These are phyloP conservation scores for Cyphomyrus discorhynchus DNA, from an alignment of 2,113 vertebrate species.

Conservation along the genomic window DNA sequence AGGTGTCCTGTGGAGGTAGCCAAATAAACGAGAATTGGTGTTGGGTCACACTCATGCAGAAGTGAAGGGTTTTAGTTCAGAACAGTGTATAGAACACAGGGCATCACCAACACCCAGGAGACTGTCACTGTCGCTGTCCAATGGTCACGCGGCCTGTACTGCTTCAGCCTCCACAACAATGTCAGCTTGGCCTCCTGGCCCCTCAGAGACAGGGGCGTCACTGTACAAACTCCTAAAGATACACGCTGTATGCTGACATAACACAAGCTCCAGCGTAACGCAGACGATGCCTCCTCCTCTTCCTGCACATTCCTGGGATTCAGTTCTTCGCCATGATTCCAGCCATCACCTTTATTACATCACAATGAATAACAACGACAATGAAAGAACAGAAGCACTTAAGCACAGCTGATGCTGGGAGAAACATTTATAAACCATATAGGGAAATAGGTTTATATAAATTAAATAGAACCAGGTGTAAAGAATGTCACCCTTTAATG, in stretches of 20 bases:
- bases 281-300: constrained; percentile 21
- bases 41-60: not conserved
- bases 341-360: constrained; percentile 47
- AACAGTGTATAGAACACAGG: not conserved
- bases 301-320: constrained; percentile 36
- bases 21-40: not conserved
- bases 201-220: not conserved
- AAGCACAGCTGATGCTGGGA: not conserved
- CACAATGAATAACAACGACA: constrained; percentile 44
- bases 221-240: not conserved
- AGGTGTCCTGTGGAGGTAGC: not conserved
- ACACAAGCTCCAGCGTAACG: not conserved
- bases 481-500: not conserved
- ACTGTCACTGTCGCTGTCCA: not conserved
- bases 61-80: not conserved
- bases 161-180: constrained; percentile 22
- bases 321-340: constrained; percentile 39
- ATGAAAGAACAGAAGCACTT: constrained; percentile 41
- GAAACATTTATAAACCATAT: not conserved
- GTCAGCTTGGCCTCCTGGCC: constrained; percentile 22
- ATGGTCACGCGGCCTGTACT: not conserved
- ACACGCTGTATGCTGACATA: not conserved
- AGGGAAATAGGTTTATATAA: not conserved
- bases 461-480: not conserved
- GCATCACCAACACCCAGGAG: not conserved